A percentile compares a stretch with the other conserved stretches of the same genome.
Evolutionary conservation across 2,797 vertebrate genomes (phyloP).

Genomic region (Hyperoplus immaculatus): DNA sequence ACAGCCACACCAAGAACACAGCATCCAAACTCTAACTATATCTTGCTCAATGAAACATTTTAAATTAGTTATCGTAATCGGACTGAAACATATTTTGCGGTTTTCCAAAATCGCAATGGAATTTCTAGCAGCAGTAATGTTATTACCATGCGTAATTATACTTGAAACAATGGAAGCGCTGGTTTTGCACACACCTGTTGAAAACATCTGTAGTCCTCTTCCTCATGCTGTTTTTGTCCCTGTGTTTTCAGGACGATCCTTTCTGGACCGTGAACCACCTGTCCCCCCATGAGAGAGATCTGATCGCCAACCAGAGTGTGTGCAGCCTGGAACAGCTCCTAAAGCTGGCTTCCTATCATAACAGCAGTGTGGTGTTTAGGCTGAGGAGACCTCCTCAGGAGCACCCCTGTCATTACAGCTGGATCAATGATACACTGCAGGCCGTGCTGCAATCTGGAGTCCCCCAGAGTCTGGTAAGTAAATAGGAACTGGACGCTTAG

Average conservation of each 20-base stretch:
- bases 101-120: not conserved
- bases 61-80: too few species aligned
- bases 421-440: constrained; percentile 93
- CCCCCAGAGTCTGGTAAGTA: constrained; percentile 89
- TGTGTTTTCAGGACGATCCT: constrained; percentile 88
- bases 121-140: not conserved
- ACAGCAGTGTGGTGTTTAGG: constrained; percentile 88
- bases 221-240: not conserved
- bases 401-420: constrained; percentile 89
- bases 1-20: too few species aligned
- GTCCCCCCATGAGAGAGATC: constrained; percentile 81
- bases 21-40: too few species aligned
- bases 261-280: constrained; percentile 90
- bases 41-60: too few species aligned
- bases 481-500: not conserved
- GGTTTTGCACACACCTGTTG: not conserved
- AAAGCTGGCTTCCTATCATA: constrained; percentile 86
- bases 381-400: constrained; percentile 87
- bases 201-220: not conserved
- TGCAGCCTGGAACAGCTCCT: constrained; percentile 93
- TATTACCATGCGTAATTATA: not conserved
- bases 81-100: not conserved
- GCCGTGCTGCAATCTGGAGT: constrained; percentile 88
- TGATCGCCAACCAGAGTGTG: constrained; percentile 91
- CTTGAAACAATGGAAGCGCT: not conserved